Evolutionary conservation across 2,888 invertebrate species (phyloP).

Genomic region (Laothoe populi): DNA sequence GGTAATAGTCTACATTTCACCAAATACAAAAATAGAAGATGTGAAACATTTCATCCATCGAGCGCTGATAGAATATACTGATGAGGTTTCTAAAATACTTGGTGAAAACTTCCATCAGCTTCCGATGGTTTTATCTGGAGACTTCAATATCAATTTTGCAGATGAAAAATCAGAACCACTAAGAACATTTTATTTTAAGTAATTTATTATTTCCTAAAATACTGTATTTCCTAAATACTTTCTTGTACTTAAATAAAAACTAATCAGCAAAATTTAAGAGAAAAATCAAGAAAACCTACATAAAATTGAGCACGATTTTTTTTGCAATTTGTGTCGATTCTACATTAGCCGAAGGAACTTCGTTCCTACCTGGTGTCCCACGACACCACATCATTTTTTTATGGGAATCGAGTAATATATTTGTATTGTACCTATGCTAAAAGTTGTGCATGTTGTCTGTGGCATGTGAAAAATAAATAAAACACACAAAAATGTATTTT

Average conservation of each 20-base stretch:
- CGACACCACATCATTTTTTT: no score
- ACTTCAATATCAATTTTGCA: constrained; percentile 40
- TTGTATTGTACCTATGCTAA: not conserved
- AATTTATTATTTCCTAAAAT: no score
- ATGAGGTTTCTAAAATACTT: constrained; percentile 35
- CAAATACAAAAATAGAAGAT: constrained; percentile 33
- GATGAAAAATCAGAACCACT: constrained; percentile 38
- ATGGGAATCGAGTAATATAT: no score
- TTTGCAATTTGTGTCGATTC: no score
- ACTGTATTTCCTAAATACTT: no score
- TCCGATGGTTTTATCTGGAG: constrained; percentile 42
- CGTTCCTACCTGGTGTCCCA: no score
- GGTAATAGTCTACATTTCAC: constrained; percentile 34
- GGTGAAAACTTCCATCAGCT: constrained; percentile 34
- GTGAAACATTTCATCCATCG: constrained; percentile 35
- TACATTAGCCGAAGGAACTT: no score
- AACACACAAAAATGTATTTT: constrained; percentile 68
- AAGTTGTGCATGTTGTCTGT: not conserved
- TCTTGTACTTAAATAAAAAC: no score
- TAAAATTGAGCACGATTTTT: no score
- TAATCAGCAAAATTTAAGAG: no score
- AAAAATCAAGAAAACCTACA: no score
- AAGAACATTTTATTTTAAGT: constrained; percentile 38
- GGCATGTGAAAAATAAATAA: constrained; percentile 45
- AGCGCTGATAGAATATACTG: constrained; percentile 34